A percentile compares a stretch with the other conserved stretches of the same genome.
phyloP scores from a whole-genome alignment of 2,888 invertebrate species.

The Tenthredo distinguenda region DNA sequence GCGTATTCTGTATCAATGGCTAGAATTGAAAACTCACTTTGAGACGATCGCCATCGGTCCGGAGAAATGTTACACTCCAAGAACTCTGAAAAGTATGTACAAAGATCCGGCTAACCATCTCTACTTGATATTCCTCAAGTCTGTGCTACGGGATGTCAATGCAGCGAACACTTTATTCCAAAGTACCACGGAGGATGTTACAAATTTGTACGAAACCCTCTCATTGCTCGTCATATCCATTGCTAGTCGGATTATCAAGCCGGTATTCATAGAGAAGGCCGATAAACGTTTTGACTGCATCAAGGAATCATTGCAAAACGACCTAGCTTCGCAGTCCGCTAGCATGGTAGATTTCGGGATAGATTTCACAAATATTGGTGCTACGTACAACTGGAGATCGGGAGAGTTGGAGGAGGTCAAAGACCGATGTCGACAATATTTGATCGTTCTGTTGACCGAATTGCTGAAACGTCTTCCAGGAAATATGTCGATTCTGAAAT shows the following conservation, averaged over 20 bases:
- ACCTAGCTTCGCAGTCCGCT: constrained; percentile 18
- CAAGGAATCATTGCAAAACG: constrained; percentile 43
- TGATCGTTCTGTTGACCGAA: constrained; percentile 49
- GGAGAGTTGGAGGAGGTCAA: constrained; percentile 53
- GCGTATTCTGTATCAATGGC: constrained; percentile 63
- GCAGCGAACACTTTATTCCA: constrained; percentile 56
- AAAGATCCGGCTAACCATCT: constrained; percentile 58
- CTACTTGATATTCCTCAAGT: constrained; percentile 58
- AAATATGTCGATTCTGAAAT: constrained; percentile 49
- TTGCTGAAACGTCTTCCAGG: constrained; percentile 52
- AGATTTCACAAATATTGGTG: constrained; percentile 44
- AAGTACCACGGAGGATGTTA: constrained; percentile 57
- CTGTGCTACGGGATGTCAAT: constrained; percentile 56
- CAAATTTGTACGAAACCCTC: constrained; percentile 57
- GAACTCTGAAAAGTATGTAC: constrained; percentile 58
- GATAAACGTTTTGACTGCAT: constrained; percentile 3
- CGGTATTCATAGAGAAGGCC: constrained; percentile 45
- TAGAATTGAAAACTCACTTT: constrained; percentile 62
- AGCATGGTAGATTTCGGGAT: constrained; percentile 50
- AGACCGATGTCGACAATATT: constrained; percentile 54
- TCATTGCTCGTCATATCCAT: constrained; percentile 55
- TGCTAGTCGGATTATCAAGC: constrained; percentile 54
- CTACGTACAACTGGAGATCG: constrained; percentile 44
- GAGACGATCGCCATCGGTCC: constrained; percentile 47
- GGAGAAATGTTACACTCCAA: constrained; percentile 61